A percentile compares a stretch with the other conserved stretches of the same genome.
Conservation (phyloP, 2,113 vertebrate genomes). For the Coreoperca whiteheadi region DNA sequence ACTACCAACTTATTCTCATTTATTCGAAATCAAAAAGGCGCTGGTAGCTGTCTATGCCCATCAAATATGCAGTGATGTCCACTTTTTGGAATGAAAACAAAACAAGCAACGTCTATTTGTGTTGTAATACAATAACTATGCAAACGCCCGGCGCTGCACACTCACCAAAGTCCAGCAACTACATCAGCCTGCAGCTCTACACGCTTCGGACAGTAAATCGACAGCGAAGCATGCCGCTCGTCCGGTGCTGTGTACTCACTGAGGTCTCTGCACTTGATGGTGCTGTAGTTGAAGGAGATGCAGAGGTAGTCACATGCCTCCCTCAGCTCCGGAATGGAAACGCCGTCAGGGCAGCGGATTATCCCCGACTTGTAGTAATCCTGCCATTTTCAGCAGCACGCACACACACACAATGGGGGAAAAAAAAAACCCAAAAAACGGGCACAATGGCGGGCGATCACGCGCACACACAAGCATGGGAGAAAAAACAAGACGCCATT, state of each 20-base stretch:
- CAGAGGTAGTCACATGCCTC: slow-evolving; percentile 99
- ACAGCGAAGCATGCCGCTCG: neutral
- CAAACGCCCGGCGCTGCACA: neutral
- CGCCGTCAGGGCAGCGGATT: slow-evolving; percentile 99
- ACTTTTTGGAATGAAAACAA: neutral
- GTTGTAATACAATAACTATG: neutral
- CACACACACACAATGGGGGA: neutral
- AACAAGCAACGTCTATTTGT: neutral
- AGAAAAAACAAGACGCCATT: slow-evolving; percentile 80
- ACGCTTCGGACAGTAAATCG: neutral
- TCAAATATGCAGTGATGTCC: neutral
- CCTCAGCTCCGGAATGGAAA: slow-evolving; percentile 98
- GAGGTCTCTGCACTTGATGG: slow-evolving; percentile 99
- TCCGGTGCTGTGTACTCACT: slow-evolving; percentile 88
- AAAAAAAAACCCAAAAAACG: slow-evolving; percentile 31
- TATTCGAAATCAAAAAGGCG: neutral
- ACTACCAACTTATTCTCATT: neutral
- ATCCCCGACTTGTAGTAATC: slow-evolving; percentile 99
- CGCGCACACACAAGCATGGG: slow-evolving; percentile 30
- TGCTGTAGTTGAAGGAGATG: slow-evolving; percentile 98
- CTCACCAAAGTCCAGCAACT: slow-evolving; percentile 40
- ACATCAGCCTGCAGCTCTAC: slow-evolving; percentile 11
- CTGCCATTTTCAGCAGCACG: slow-evolving; percentile 81
- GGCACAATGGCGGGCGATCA: slow-evolving; percentile 43
- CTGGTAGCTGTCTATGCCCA: too few relatives aligned